phyloP scores from a whole-genome alignment of 2,797 vertebrate genomes.

The Crenichthys baileyi region DNA sequence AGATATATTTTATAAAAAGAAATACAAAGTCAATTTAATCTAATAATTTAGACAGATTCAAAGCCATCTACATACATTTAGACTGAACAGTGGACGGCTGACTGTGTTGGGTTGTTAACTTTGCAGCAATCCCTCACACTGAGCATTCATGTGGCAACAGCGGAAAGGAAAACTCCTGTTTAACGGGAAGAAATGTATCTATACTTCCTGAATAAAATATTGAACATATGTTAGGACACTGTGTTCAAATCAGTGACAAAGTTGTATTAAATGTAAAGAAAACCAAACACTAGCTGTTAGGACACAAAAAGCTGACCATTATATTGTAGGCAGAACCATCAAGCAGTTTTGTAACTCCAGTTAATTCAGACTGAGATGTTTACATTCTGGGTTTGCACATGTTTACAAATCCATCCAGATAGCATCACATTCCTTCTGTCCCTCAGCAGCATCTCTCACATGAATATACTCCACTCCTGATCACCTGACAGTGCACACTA shows the following conservation, averaged over 20 bases:
- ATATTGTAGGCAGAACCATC: neutral
- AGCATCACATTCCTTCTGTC: conserved; percentile 33
- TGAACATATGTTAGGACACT: neutral
- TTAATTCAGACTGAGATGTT: neutral
- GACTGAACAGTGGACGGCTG: neutral
- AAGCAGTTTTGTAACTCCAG: neutral
- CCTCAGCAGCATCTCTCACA: conserved; percentile 24
- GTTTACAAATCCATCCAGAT: conserved; percentile 32
- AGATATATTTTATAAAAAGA: too few species aligned
- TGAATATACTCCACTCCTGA: conserved; percentile 14
- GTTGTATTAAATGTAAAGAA: neutral
- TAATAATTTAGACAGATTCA: too few species aligned
- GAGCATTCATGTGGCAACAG: neutral
- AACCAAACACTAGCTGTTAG: neutral
- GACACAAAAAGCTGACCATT: neutral
- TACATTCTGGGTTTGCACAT: conserved; percentile 13
- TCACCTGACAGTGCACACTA: neutral
- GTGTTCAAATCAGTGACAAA: neutral
- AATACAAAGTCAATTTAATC: too few species aligned
- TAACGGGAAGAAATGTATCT: neutral
- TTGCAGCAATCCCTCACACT: neutral
- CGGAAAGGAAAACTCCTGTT: neutral
- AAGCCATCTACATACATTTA: too few species aligned
- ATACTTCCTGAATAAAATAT: neutral
- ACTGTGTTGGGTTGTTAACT: neutral